Percentiles rank a stretch among this genome's conserved stretches.
Evolutionary conservation across 2,797 vertebrate genomes (phyloP).

Genomic region (Pagetopsis macropterus): DNA sequence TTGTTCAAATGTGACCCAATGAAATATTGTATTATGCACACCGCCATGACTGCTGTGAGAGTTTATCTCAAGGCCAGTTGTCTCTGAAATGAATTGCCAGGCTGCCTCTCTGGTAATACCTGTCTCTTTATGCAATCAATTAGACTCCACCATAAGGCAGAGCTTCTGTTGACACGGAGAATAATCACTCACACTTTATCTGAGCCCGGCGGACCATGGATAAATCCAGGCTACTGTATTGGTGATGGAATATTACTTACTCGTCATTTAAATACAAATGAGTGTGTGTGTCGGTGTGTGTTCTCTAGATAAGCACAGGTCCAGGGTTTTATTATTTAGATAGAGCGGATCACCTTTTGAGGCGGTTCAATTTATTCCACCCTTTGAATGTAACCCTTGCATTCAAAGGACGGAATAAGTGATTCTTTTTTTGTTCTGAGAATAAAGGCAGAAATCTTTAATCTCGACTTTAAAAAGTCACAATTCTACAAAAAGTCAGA

Average conservation of each 20-base stretch:
- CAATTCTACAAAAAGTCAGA: too few relatives aligned
- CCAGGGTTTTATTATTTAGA: not conserved
- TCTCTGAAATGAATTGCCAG: slow-evolving; percentile 66
- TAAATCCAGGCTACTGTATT: slow-evolving; percentile 38
- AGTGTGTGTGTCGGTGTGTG: not conserved
- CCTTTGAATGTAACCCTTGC: not conserved
- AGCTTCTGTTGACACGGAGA: slow-evolving; percentile 55
- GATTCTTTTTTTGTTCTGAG: too few relatives aligned
- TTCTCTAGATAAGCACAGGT: not conserved
- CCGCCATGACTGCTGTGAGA: slow-evolving; percentile 29
- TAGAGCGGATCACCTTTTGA: not conserved
- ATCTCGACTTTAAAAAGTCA: too few relatives aligned
- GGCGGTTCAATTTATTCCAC: not conserved
- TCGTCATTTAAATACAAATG: slow-evolving; percentile 49
- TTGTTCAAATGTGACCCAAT: slow-evolving; percentile 5
- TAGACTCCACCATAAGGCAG: slow-evolving; percentile 55
- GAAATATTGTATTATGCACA: not conserved
- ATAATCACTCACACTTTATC: slow-evolving; percentile 52
- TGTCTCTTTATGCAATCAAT: slow-evolving; percentile 71
- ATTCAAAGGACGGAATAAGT: too few relatives aligned
- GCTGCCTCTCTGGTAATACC: slow-evolving; percentile 59
- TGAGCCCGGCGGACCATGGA: slow-evolving; percentile 26
- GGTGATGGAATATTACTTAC: slow-evolving; percentile 42
- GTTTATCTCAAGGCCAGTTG: slow-evolving; percentile 58
- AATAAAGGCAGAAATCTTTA: too few relatives aligned